Percentiles rank a stretch among this genome's conserved stretches.
Evolutionary conservation across 2,888 invertebrate species (phyloP).

Genomic region (Athalia rosae): DNA sequence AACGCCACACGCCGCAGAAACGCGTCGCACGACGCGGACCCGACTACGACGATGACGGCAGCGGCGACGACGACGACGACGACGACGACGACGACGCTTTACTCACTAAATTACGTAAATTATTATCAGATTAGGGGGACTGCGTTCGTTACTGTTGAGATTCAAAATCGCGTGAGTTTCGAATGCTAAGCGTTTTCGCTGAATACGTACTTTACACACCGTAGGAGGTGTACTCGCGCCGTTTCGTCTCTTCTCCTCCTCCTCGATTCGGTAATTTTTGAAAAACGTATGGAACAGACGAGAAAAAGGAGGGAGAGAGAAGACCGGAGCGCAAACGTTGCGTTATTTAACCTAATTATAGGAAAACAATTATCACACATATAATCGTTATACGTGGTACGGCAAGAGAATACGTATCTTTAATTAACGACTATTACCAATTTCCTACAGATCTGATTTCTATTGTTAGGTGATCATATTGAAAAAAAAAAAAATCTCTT

Average conservation of each 20-base stretch:
- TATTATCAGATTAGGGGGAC: slow-evolving; percentile 43
- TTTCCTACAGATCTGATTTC: too few species aligned
- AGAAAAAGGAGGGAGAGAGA: not conserved
- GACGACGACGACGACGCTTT: not conserved
- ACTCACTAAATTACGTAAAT: slow-evolving; percentile 38
- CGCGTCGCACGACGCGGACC: too few species aligned
- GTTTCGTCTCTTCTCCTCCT: not conserved
- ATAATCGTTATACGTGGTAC: not conserved
- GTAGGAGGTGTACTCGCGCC: not conserved
- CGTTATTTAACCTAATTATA: slow-evolving; percentile 25
- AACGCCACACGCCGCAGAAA: not conserved
- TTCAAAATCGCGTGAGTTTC: slow-evolving; percentile 36
- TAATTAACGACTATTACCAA: too few species aligned
- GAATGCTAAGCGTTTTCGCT: slow-evolving; percentile 42
- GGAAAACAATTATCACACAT: not conserved
- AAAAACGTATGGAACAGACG: too few species aligned
- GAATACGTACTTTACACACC: slow-evolving; percentile 32
- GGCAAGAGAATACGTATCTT: not conserved
- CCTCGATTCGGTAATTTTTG: too few species aligned
- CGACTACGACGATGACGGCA: too few species aligned
- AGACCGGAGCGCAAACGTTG: not conserved
- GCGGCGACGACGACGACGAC: not conserved
- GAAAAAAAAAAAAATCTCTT: too few species aligned
- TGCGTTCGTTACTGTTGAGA: slow-evolving; percentile 35
- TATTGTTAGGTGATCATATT: too few species aligned